These are phyloP conservation scores for Lycaena phlaeas DNA, from an alignment of 2,888 invertebrate species.

Conservation along the genomic window DNA sequence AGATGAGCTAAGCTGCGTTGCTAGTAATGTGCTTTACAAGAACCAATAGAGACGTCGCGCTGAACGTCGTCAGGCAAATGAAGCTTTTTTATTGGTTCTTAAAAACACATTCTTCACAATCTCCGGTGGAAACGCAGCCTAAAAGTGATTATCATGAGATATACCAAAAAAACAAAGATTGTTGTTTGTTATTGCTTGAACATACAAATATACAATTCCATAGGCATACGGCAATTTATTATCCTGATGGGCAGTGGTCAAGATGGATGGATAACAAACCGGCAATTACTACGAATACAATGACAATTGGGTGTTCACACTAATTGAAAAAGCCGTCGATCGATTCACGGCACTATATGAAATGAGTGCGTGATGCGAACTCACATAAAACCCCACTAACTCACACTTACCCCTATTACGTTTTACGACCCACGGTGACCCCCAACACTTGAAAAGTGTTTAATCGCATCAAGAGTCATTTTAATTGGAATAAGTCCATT, in stretches of 20 bases:
- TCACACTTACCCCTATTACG: conserved; percentile 36
- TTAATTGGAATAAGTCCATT: conserved; percentile 17
- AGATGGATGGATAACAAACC: conserved; percentile 69
- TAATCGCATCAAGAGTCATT: conserved; percentile 29
- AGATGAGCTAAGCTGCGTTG: no score
- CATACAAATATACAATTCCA: conserved; percentile 31
- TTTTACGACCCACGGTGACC: conserved; percentile 64
- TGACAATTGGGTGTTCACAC: conserved; percentile 66
- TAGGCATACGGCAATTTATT: conserved; percentile 52
- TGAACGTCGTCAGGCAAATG: no score
- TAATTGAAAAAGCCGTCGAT: conserved; percentile 68
- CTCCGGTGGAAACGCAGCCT: no score
- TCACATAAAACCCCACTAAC: conserved; percentile 60
- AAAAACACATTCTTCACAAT: no score
- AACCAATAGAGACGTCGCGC: no score
- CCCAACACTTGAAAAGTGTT: conserved; percentile 45
- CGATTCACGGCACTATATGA: conserved; percentile 50
- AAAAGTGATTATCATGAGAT: no score
- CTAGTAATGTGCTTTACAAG: no score
- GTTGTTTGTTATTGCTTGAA: no score
- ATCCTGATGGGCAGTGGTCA: conserved; percentile 66
- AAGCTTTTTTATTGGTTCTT: no score
- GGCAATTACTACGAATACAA: conserved; percentile 67
- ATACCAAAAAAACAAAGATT: no score
- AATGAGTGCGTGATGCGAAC: conserved; percentile 35